phyloP scores from a whole-genome alignment of 2,113 vertebrate species.

The Accipiter cooperii region DNA sequence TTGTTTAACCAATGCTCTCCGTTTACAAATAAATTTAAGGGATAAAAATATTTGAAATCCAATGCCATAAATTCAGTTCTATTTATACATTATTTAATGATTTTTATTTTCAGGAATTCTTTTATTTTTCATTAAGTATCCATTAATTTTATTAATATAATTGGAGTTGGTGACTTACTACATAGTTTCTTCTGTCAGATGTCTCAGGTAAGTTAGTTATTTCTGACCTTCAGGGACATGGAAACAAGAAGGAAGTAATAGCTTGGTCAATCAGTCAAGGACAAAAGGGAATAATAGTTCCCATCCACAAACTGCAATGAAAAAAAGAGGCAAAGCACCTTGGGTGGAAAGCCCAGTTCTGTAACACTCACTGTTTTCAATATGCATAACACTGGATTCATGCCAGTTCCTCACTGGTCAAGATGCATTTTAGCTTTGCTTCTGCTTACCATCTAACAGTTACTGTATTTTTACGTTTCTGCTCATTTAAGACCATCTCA shows the following conservation, averaged over 20 bases:
- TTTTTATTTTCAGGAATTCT: neutral
- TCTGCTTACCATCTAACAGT: neutral
- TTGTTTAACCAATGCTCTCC: neutral
- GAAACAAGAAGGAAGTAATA: neutral
- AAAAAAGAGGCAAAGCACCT: neutral
- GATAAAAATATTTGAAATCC: neutral
- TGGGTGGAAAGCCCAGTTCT: neutral
- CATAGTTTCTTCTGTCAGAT: neutral
- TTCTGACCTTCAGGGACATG: neutral
- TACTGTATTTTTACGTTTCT: neutral
- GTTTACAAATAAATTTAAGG: neutral
- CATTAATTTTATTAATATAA: neutral
- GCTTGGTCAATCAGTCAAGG: neutral
- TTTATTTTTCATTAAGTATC: neutral
- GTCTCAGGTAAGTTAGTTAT: neutral
- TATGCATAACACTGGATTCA: neutral
- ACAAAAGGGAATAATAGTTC: neutral
- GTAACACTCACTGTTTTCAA: neutral
- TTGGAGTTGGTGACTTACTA: neutral
- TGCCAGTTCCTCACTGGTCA: neutral
- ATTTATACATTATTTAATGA: neutral
- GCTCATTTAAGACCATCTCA: neutral
- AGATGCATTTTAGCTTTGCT: neutral
- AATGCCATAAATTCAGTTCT: neutral
- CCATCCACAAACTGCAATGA: neutral